Percentiles rank a stretch among this genome's conserved stretches.
phyloP scores from a whole-genome alignment of 2,797 vertebrate species.

The Arnoldichthys spilopterus region DNA sequence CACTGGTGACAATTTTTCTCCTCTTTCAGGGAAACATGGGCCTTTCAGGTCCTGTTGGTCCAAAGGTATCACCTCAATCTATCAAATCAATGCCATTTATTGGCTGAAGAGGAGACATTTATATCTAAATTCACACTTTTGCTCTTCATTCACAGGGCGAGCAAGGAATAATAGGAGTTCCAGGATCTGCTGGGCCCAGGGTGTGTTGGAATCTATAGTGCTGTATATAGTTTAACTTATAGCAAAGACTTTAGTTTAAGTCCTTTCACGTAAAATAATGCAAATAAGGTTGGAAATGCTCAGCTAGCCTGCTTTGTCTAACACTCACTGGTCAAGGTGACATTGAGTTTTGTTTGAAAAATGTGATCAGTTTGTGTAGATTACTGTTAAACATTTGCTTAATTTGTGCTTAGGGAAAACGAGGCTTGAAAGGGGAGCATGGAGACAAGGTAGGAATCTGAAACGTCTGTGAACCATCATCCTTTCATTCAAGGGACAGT shows the following conservation, averaged over 20 bases:
- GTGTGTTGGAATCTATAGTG: constrained; percentile 58
- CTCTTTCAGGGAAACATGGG: constrained; percentile 80
- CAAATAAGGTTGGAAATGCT: too few species aligned
- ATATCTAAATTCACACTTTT: background rate
- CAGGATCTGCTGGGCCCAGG: constrained; percentile 74
- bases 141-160: constrained; percentile 68
- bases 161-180: constrained; percentile 72
- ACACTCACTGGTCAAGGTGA: background rate
- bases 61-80: constrained; percentile 74
- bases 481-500: too few species aligned
- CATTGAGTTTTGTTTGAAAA: background rate
- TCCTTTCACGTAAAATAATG: too few species aligned
- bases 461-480: too few species aligned
- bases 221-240: constrained; percentile 4
- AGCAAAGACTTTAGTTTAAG: too few species aligned
- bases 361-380: background rate
- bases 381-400: constrained; percentile 38
- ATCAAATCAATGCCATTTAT: background rate
- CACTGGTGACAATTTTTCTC: background rate
- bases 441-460: constrained; percentile 79
- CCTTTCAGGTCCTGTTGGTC: constrained; percentile 74
- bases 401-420: constrained; percentile 81
- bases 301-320: too few species aligned
- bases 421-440: constrained; percentile 80
- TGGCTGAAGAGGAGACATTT: background rate